Evolutionary conservation across 2,113 vertebrate genomes (phyloP).

Genomic region (Sorex araneus): DNA sequence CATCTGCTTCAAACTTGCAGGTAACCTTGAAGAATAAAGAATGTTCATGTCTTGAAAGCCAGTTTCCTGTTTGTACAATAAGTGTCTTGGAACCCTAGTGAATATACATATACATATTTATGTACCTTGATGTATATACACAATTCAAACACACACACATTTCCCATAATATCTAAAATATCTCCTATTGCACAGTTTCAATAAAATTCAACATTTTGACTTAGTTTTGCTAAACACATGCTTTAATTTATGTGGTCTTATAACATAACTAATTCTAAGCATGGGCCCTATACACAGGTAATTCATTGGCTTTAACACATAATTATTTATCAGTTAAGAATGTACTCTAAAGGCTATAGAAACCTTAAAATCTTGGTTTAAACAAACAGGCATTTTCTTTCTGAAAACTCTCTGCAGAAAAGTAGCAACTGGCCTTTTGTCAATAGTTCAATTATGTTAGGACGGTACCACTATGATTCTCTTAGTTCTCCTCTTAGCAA

Average conservation of each 20-base stretch:
- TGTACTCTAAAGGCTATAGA: background rate
- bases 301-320: background rate
- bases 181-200: background rate
- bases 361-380: background rate
- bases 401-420: background rate
- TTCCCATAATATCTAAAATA: background rate
- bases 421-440: background rate
- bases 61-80: constrained; percentile 15
- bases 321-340: background rate
- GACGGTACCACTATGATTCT: background rate
- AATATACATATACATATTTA: no score
- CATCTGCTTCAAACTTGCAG: constrained; percentile 31
- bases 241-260: constrained; percentile 36
- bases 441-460: background rate
- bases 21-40: background rate
- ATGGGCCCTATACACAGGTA: background rate
- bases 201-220: background rate
- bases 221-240: constrained; percentile 36
- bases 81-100: background rate
- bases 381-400: background rate
- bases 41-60: background rate
- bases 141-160: background rate
- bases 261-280: background rate
- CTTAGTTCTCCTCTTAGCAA: background rate
- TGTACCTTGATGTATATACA: background rate